A percentile compares a stretch with the other conserved stretches of the same genome.
Conservation (phyloP, 1,140 invertebrate genomes). For the Contarinia nasturtii region DNA sequence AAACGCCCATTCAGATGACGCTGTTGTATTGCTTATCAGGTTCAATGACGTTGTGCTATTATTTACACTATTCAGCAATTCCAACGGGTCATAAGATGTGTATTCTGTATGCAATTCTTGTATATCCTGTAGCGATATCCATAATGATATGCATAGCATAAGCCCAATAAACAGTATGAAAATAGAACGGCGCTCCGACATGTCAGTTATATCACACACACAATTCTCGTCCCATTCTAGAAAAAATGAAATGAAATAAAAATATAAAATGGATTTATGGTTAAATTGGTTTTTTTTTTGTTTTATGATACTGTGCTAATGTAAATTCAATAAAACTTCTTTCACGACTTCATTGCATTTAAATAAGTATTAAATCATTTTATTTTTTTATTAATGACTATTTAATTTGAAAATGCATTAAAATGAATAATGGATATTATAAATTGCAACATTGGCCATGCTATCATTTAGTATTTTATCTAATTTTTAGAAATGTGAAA, state of each 20-base stretch:
- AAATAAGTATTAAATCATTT: too few relatives aligned
- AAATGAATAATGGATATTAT: too few relatives aligned
- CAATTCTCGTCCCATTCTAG: not conserved
- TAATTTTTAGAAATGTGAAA: too few relatives aligned
- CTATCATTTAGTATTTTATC: too few relatives aligned
- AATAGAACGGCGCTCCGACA: constrained; percentile 18
- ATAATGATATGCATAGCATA: constrained; percentile 16
- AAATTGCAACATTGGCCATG: too few relatives aligned
- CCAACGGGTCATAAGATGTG: not conserved
- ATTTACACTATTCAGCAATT: not conserved
- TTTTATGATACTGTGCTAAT: too few relatives aligned
- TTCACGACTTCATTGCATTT: too few relatives aligned
- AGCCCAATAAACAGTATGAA: constrained; percentile 17
- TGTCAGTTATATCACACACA: constrained; percentile 4
- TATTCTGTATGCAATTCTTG: constrained; percentile 3
- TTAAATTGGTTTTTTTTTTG: too few relatives aligned
- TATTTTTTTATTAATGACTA: too few relatives aligned
- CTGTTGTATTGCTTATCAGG: not conserved
- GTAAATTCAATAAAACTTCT: too few relatives aligned
- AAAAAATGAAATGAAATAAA: not conserved
- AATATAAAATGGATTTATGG: too few relatives aligned
- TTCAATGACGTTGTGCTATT: not conserved
- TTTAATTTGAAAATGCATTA: too few relatives aligned
- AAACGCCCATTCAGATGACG: constrained; percentile 8
- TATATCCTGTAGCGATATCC: constrained; percentile 16